Evolutionary conservation across 2,797 vertebrate species (phyloP).

Genomic region (Ispidina lecontei): DNA sequence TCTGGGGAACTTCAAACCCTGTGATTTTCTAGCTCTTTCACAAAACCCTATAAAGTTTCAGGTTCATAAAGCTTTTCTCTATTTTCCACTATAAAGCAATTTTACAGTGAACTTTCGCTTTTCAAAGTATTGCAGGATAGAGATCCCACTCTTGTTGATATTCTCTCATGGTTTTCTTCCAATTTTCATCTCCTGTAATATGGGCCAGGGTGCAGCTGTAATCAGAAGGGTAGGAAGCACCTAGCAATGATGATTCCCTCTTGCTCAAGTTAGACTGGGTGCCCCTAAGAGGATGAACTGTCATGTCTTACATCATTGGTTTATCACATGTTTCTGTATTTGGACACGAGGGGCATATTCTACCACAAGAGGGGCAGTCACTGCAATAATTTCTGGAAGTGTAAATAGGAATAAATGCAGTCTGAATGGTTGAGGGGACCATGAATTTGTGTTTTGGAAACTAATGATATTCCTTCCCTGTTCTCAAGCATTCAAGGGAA

Average conservation of each 20-base stretch:
- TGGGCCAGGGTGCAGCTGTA: not conserved
- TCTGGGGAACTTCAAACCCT: not conserved
- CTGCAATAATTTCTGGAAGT: not conserved
- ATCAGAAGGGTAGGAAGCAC: not conserved
- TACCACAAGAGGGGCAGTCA: rapidly evolving
- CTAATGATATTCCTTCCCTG: not conserved
- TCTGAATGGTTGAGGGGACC: not conserved
- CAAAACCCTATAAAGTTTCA: not conserved
- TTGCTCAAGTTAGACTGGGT: rapidly evolving
- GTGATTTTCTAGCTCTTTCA: not conserved
- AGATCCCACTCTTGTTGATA: not conserved
- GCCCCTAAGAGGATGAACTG: not conserved
- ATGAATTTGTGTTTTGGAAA: not conserved
- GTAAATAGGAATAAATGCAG: rapidly evolving
- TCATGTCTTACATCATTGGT: not conserved
- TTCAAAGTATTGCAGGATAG: not conserved
- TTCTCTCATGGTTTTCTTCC: not conserved
- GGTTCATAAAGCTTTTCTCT: not conserved
- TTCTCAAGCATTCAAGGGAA: not conserved
- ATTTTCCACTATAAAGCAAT: not conserved
- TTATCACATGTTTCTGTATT: not conserved
- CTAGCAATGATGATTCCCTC: not conserved
- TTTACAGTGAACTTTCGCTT: not conserved
- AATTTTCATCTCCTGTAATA: not conserved
- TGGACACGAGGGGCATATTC: not conserved